Evolutionary conservation across 37 sponge, comb jelly and placozoan genomes (phyloP).

Genomic region (Petrosia ficiformis): DNA sequence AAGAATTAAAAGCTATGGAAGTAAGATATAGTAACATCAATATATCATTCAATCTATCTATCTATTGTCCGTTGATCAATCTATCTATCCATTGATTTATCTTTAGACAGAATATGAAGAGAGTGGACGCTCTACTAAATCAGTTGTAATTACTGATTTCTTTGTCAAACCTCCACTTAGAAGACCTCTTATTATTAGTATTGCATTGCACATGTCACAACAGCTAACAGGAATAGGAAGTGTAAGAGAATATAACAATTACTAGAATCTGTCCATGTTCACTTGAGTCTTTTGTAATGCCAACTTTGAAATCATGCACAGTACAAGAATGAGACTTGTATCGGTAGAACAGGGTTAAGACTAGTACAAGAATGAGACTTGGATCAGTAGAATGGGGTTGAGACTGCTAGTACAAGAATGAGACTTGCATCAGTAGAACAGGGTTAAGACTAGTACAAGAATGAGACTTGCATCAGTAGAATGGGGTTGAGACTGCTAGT

Average conservation of each 20-base stretch:
- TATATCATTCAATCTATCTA: background rate
- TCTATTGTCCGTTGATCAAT: background rate
- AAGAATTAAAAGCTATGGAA: slow-evolving; percentile 23
- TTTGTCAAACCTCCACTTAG: slow-evolving; percentile 11
- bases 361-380: too few species aligned
- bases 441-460: too few species aligned
- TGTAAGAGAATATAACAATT: slow-evolving; percentile 9
- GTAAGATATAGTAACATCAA: background rate
- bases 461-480: too few species aligned
- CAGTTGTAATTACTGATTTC: slow-evolving; percentile 10
- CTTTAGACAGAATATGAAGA: background rate
- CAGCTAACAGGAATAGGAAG: slow-evolving; percentile 62
- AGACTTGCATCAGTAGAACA: too few species aligned
- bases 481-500: too few species aligned
- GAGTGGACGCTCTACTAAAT: background rate
- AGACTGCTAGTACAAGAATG: too few species aligned
- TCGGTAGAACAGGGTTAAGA: too few species aligned
- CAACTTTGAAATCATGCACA: too few species aligned
- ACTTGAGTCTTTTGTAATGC: background rate
- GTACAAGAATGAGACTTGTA: too few species aligned
- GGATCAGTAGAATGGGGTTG: too few species aligned
- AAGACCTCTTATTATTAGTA: slow-evolving; percentile 21
- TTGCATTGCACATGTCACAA: slow-evolving; percentile 48
- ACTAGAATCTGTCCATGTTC: background rate
- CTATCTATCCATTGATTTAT: background rate